A percentile compares a stretch with the other conserved stretches of the same genome.
phyloP scores from a whole-genome alignment of 2,888 invertebrate species.

The Hanleya hanleyi region DNA sequence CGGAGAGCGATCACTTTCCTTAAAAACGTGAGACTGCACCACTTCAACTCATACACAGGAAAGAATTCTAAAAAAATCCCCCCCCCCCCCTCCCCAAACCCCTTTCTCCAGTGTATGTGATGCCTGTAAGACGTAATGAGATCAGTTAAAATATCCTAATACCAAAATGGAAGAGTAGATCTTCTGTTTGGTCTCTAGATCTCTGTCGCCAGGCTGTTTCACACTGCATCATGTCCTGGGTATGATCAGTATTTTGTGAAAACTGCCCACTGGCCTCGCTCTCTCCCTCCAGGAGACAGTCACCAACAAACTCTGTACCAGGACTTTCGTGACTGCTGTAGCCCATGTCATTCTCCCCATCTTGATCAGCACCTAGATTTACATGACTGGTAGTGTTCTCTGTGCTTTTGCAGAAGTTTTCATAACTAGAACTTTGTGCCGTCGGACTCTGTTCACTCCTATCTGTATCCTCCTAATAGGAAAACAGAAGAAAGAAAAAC shows the following conservation, averaged over 20 bases:
- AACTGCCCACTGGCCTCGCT: not conserved
- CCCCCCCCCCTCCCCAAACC: too few relatives aligned
- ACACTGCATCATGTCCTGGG: not conserved
- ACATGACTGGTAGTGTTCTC: too few relatives aligned
- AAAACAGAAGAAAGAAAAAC: not conserved
- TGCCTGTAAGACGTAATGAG: not conserved
- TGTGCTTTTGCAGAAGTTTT: too few relatives aligned
- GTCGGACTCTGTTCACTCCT: too few relatives aligned
- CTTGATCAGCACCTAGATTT: too few relatives aligned
- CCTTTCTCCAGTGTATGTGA: not conserved
- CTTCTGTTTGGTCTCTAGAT: constrained; percentile 25
- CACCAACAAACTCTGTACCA: too few relatives aligned
- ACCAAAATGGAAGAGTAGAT: constrained; percentile 56
- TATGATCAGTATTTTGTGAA: not conserved
- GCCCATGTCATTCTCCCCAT: not conserved
- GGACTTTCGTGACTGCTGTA: not conserved
- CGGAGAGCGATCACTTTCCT: too few relatives aligned
- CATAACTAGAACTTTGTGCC: too few relatives aligned
- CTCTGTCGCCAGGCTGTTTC: not conserved
- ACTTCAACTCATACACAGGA: too few relatives aligned
- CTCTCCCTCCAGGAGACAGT: not conserved
- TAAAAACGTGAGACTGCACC: too few relatives aligned
- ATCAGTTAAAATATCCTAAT: not conserved
- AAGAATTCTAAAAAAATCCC: too few relatives aligned
- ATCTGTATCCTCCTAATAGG: too few relatives aligned